Percentiles rank a stretch among this genome's conserved stretches.
These are phyloP conservation scores for Ecdyonurus torrentis DNA, from an alignment of 2,888 invertebrate genomes.

Conservation along the genomic window DNA sequence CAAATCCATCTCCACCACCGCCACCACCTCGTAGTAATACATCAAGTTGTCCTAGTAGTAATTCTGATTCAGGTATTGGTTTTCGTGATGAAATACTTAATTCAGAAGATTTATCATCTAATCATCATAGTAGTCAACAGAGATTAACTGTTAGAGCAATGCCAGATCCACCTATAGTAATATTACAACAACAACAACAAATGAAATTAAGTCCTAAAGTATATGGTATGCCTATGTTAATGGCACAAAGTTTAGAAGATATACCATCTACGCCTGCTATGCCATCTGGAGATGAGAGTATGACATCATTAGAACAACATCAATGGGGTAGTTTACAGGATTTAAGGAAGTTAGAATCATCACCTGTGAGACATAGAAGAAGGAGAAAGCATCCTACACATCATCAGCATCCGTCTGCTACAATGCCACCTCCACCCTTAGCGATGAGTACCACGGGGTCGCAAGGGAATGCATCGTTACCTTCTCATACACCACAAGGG, in stretches of 20 bases:
- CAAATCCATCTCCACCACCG: slow-evolving; percentile 30
- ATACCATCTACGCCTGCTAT: not conserved
- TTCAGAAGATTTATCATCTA: not conserved
- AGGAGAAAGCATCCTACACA: slow-evolving; percentile 11
- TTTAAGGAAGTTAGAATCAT: slow-evolving; percentile 27
- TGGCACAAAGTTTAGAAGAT: slow-evolving; percentile 9
- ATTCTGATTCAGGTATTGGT: slow-evolving; percentile 90
- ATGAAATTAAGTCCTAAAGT: slow-evolving; percentile 50
- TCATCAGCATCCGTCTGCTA: slow-evolving; percentile 3
- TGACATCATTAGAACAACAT: slow-evolving; percentile 12
- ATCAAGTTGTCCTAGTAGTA: slow-evolving; percentile 59
- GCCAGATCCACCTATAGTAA: slow-evolving; percentile 34
- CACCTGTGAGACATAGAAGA: slow-evolving; percentile 8
- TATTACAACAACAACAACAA: slow-evolving; percentile 6
- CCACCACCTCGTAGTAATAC: slow-evolving; percentile 75
- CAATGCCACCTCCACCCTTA: not conserved
- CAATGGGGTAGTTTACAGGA: slow-evolving; percentile 49
- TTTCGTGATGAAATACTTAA: slow-evolving; percentile 55
- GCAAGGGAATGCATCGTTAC: not conserved
- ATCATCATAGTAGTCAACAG: not conserved
- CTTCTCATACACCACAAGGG: not conserved
- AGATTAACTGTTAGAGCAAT: slow-evolving; percentile 46
- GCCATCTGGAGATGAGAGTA: slow-evolving; percentile 22
- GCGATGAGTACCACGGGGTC: not conserved
- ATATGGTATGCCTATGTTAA: slow-evolving; percentile 29